phyloP scores from a whole-genome alignment of 2,113 vertebrate species.

The Corythornis madagascariensis region DNA sequence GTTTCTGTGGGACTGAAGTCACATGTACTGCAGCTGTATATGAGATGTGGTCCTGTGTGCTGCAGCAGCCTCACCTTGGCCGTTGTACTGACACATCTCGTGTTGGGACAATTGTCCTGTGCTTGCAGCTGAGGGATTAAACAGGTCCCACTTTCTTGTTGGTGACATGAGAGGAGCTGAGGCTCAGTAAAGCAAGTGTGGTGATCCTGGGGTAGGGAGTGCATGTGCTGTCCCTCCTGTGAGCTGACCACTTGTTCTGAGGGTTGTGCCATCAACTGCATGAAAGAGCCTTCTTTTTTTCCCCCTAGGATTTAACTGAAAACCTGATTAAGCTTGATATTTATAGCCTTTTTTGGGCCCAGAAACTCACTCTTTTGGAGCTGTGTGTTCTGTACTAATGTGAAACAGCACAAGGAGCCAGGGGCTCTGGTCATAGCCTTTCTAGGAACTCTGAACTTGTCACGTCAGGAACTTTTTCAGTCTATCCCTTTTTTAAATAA shows the following conservation, averaged over 20 bases:
- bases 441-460: background rate
- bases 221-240: no score
- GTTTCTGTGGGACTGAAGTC: background rate
- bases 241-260: background rate
- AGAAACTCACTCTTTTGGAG: background rate
- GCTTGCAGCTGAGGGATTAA: fast-evolving
- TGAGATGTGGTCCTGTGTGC: background rate
- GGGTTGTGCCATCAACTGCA: background rate
- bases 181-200: background rate
- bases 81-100: fast-evolving
- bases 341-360: background rate
- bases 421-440: background rate
- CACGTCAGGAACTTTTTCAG: background rate
- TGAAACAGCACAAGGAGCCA: background rate
- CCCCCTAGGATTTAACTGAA: background rate
- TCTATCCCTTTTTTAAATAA: background rate
- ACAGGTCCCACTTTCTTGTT: background rate
- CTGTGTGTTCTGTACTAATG: no score
- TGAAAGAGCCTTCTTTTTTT: background rate
- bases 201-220: background rate
- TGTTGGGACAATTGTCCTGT: no score
- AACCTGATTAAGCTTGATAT: background rate
- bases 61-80: no score
- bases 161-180: fast-evolving
- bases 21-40: fast-evolving